A percentile compares a stretch with the other conserved stretches of the same genome.
Conservation (phyloP, 2,113 vertebrate species). For the Notothenia rossii region DNA sequence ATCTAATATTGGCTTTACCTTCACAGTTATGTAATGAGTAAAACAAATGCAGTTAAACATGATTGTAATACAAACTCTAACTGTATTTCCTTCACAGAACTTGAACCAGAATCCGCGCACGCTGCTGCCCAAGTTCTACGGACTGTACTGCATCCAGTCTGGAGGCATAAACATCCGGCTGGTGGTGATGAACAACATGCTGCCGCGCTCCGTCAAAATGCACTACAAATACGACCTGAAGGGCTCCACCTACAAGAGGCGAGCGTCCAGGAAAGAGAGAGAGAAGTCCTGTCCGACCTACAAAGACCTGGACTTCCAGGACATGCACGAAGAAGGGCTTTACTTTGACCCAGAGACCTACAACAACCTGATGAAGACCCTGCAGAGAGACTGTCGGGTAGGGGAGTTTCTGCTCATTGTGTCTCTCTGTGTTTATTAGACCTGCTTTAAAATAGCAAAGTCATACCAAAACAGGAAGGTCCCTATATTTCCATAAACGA, state of each 20-base stretch:
- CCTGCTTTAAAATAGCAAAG: constrained; percentile 14
- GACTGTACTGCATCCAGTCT: constrained; percentile 85
- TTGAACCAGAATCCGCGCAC: constrained; percentile 86
- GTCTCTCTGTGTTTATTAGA: not conserved
- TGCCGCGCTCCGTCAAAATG: constrained; percentile 85
- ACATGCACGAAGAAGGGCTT: constrained; percentile 95
- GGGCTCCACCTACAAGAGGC: constrained; percentile 85
- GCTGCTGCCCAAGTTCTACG: constrained; percentile 85
- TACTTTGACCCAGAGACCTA: constrained; percentile 95
- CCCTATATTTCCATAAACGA: not conserved
- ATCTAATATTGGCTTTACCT: not conserved
- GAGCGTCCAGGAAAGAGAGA: constrained; percentile 83
- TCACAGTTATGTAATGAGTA: not conserved
- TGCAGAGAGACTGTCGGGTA: constrained; percentile 96
- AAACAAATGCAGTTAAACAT: not conserved
- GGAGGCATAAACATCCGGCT: constrained; percentile 86
- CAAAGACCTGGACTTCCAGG: constrained; percentile 90
- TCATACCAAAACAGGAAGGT: constrained; percentile 5
- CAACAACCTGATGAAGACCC: constrained; percentile 95
- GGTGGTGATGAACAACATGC: constrained; percentile 87
- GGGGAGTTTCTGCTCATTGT: constrained; percentile 61
- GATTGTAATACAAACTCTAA: not conserved
- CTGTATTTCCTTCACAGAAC: constrained; percentile 69
- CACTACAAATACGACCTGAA: constrained; percentile 87
- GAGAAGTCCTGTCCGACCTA: constrained; percentile 82